A percentile compares a stretch with the other conserved stretches of the same genome.
These are phyloP conservation scores for Naso thynnoides DNA, from an alignment of 2,797 vertebrate species.

Conservation along the genomic window DNA sequence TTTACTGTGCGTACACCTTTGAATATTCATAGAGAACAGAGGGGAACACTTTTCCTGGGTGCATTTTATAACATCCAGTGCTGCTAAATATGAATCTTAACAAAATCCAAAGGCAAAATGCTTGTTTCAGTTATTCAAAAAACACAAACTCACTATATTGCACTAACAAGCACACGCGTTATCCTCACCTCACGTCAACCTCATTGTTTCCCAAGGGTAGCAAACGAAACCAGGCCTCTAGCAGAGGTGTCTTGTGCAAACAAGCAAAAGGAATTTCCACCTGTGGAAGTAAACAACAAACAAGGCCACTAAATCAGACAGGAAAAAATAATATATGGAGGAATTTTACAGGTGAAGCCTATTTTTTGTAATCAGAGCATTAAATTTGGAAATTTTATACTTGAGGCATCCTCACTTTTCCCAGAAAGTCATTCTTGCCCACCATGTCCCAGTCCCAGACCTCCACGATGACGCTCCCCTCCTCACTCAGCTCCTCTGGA, in stretches of 20 bases:
- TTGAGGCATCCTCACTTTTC: slow-evolving; percentile 82
- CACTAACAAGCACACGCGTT: slow-evolving; percentile 57
- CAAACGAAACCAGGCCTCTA: slow-evolving; percentile 93
- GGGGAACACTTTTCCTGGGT: slow-evolving; percentile 20
- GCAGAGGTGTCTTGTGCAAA: slow-evolving; percentile 80
- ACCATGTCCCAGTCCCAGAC: slow-evolving; percentile 98
- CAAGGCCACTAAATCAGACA: slow-evolving; percentile 15
- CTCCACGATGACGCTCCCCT: slow-evolving; percentile 85
- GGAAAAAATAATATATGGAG: background rate
- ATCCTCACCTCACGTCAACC: slow-evolving; percentile 86
- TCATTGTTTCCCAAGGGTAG: slow-evolving; percentile 87
- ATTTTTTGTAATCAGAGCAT: background rate
- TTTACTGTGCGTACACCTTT: slow-evolving; percentile 11
- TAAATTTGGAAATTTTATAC: background rate
- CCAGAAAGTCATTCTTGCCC: slow-evolving; percentile 95
- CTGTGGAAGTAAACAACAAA: slow-evolving; percentile 73
- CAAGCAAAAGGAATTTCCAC: slow-evolving; percentile 88
- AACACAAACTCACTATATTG: slow-evolving; percentile 24
- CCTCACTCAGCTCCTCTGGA: slow-evolving; percentile 70
- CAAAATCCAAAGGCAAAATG: slow-evolving; percentile 21
- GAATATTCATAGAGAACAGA: slow-evolving; percentile 15
- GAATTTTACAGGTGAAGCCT: background rate
- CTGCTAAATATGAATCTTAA: background rate
- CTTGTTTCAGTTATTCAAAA: slow-evolving; percentile 8
- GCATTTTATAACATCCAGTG: slow-evolving; percentile 13